A percentile compares a stretch with the other conserved stretches of the same genome.
Conservation (phyloP, 1,140 invertebrate genomes). For the Drosophila mauritiana region DNA sequence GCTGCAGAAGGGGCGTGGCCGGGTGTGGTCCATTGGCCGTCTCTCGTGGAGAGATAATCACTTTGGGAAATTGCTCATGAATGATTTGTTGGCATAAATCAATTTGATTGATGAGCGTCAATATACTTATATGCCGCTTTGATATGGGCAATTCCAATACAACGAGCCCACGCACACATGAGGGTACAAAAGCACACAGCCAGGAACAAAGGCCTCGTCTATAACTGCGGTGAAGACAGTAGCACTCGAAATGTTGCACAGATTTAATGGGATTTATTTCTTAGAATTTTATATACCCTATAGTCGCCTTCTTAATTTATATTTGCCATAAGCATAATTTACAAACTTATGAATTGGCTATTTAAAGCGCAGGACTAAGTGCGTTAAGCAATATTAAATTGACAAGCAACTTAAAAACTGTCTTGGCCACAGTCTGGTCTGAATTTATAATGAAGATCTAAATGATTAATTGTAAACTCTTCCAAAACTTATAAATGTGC, state of each 20-base stretch:
- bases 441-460: no score
- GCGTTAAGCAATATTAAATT: no score
- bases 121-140: constrained; percentile 82
- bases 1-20: constrained; percentile 21
- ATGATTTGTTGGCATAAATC: constrained; percentile 84
- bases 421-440: no score
- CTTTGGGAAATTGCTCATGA: constrained; percentile 84
- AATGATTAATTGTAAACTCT: no score
- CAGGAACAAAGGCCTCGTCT: constrained; percentile 48
- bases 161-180: constrained; percentile 23
- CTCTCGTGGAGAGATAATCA: constrained; percentile 78
- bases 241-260: neutral
- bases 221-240: constrained; percentile 25
- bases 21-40: constrained; percentile 26
- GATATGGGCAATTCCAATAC: constrained; percentile 78
- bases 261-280: neutral
- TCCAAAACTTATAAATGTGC: neutral
- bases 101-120: constrained; percentile 83
- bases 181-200: constrained; percentile 15
- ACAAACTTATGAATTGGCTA: no score
- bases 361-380: no score
- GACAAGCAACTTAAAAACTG: no score
- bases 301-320: no score
- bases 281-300: no score
- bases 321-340: no score